Conservation (phyloP, 2,797 vertebrate species). For the Dallia pectoralis region DNA sequence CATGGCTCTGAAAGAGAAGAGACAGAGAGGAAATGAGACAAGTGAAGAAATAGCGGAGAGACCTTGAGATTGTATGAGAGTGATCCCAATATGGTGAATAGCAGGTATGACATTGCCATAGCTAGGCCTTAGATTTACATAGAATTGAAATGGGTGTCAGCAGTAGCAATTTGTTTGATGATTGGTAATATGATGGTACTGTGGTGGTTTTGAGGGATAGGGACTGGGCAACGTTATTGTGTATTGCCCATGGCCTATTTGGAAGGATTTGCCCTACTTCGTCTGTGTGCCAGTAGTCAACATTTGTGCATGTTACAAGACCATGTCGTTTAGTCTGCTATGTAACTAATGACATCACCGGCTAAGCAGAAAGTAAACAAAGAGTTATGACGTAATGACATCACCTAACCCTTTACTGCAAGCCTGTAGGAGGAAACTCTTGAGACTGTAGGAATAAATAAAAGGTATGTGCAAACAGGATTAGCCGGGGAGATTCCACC, state of each 20-base stretch:
- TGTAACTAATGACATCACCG: conserved; percentile 35
- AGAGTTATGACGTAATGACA: conserved; percentile 55
- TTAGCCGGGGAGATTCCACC: no score
- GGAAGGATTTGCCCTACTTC: conserved; percentile 45
- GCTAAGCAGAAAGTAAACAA: conserved; percentile 60
- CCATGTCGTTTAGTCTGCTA: conserved; percentile 13
- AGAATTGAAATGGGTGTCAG: conserved; percentile 30
- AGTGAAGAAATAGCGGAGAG: not conserved
- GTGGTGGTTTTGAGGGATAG: conserved; percentile 21
- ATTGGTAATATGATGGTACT: conserved; percentile 51
- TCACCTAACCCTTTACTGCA: conserved; percentile 26
- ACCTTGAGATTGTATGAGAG: not conserved
- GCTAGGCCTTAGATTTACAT: conserved; percentile 27
- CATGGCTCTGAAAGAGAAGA: conserved; percentile 76
- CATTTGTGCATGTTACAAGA: conserved; percentile 33
- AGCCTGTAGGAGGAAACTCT: conserved; percentile 6
- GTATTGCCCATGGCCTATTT: conserved; percentile 18
- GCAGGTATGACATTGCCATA: conserved; percentile 35
- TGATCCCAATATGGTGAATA: not conserved
- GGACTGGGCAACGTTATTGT: conserved; percentile 41
- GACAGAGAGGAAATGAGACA: not conserved
- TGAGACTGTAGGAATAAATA: conserved; percentile 4
- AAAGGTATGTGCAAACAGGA: not conserved
- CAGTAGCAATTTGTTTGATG: conserved; percentile 39
- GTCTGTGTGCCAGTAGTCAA: conserved; percentile 49